Conservation (phyloP, 2,113 vertebrate species). For the Tor tambroides region DNA sequence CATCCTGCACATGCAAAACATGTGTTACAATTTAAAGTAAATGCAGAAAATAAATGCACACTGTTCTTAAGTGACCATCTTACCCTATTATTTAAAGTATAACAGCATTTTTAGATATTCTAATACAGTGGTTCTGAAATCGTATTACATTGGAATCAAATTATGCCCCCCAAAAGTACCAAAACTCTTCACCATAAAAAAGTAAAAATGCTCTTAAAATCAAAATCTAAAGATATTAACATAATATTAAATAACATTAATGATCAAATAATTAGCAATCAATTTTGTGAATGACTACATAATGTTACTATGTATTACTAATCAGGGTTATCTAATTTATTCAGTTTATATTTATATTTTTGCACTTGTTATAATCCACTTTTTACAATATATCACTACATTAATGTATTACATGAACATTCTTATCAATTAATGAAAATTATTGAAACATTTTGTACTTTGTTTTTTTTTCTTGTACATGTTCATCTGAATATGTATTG, state of each 20-base stretch:
- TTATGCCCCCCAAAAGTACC: neutral
- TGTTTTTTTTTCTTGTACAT: no score
- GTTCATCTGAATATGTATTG: no score
- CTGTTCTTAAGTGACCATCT: no score
- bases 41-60: no score
- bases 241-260: neutral
- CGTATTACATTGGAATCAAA: neutral
- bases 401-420: neutral
- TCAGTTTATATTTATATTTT: neutral
- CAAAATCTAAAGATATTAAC: neutral
- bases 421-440: neutral
- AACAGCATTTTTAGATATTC: neutral
- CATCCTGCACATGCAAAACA: no score
- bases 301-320: neutral
- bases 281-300: neutral
- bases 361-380: no score
- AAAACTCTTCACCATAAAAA: neutral
- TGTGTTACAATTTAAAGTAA: no score
- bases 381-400: neutral
- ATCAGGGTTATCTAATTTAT: neutral
- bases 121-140: neutral
- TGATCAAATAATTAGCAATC: neutral
- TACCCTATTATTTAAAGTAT: neutral
- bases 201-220: neutral
- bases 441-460: neutral